Base-by-base conservation (phyloP, 2,888 invertebrate species). In the Platypus cylindrus region DNA sequence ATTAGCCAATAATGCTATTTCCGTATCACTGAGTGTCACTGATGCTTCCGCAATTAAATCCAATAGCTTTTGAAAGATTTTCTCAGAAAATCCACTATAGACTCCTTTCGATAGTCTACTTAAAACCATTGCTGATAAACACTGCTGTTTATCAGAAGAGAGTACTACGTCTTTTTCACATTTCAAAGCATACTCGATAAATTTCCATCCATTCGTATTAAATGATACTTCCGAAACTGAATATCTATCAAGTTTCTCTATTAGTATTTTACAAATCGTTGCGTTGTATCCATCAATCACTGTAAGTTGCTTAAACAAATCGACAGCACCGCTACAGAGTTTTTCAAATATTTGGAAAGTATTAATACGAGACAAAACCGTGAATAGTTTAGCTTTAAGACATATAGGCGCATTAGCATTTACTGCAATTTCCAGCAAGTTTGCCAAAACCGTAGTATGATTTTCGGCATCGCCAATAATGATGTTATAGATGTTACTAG, bases 401-500 rank as follows among this genome's bases (percentile, higher is more conserved):
- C 64, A 62, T n/a, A 63, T 46, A 0, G 67, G 71, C 8, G 62
- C 59, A 3, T 61, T 52, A 1, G 58, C 49, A 32, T 60, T 58
- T 35, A 63, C 51, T 7, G 68, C 51, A 1, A 54, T 45, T 11
- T 55, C 45, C n/a, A 65, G 22, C 5, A 59, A 39, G 11, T 33
- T 20, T 28, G 24, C 15, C 24, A 40, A 30, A 4, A 4, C 5
- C 9, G 8, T 27, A 7, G 13, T 27, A 11, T 36, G 17, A 5
- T 52, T 41, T 25, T 55, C 42, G 16, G 70, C 67, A 7, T 33
- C 30, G 3, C 44, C 32, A 0, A 69, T 70, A 1, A 81, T 46
- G 34, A 78, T 59, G 8, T 72, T 73, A 44, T 71, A 75, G 2
- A 83, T 52, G 13, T 75, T 62, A 23, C 78, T 59, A 0, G 71